A percentile compares a stretch with the other conserved stretches of the same genome.
Evolutionary conservation across 2,888 invertebrate species (phyloP).

Genomic region (Azorinus chamasolen): DNA sequence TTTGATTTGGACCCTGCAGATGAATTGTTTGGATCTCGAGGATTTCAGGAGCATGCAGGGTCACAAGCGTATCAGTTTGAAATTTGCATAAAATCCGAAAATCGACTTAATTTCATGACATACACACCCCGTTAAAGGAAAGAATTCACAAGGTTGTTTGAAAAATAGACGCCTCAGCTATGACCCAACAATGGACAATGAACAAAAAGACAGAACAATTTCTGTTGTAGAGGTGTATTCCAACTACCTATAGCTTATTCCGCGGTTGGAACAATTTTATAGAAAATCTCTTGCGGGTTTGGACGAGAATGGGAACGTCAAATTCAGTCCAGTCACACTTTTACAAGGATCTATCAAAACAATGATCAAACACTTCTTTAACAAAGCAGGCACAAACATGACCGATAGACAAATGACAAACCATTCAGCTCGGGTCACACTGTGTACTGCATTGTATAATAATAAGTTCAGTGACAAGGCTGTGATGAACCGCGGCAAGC

Average conservation of each 20-base stretch:
- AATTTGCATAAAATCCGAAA: no score
- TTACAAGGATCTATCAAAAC: slow-evolving; percentile 10
- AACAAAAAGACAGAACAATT: neutral
- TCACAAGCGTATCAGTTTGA: no score
- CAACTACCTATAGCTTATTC: slow-evolving; percentile 15
- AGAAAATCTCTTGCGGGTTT: slow-evolving; percentile 12
- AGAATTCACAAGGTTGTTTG: slow-evolving; percentile 9
- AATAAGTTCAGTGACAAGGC: no score
- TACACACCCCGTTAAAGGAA: no score
- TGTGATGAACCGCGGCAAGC: no score
- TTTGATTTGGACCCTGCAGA: no score
- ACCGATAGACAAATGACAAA: no score
- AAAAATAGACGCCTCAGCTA: no score
- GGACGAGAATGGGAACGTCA: slow-evolving; percentile 1
- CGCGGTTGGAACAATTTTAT: slow-evolving; percentile 11
- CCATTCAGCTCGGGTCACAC: slow-evolving; percentile 23
- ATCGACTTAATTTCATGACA: slow-evolving; percentile 5
- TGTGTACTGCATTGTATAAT: slow-evolving; percentile 24
- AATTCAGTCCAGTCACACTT: slow-evolving; percentile 13
- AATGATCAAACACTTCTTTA: slow-evolving; percentile 17
- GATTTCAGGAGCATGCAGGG: no score
- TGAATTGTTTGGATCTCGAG: no score
- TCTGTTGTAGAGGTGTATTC: slow-evolving; percentile 5
- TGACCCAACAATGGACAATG: no score
- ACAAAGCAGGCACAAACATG: slow-evolving; percentile 11